These are phyloP conservation scores for Eumaeus atala DNA, from an alignment of 1,140 invertebrate genomes.

Conservation along the genomic window DNA sequence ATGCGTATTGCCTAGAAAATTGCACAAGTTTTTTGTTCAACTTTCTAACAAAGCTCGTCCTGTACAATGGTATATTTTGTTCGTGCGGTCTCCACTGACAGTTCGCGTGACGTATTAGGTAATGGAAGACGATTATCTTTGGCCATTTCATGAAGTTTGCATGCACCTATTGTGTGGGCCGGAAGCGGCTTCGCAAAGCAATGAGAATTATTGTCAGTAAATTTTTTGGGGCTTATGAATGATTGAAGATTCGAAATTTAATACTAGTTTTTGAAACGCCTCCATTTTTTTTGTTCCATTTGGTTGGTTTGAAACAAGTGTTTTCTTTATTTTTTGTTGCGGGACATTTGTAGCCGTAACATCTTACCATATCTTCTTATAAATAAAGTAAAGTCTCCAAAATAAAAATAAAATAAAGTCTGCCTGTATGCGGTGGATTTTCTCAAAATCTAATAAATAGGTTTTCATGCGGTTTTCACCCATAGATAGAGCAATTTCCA, in stretches of 20 bases:
- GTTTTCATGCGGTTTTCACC: too few species aligned
- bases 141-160: constrained; percentile 70
- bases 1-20: constrained; percentile 58
- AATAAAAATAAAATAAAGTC: too few species aligned
- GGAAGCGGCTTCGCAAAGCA: constrained; percentile 67
- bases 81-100: constrained; percentile 69
- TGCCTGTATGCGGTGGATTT: too few species aligned
- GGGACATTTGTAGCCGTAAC: too few species aligned
- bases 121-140: constrained; percentile 67
- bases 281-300: too few species aligned
- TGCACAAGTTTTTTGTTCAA: constrained; percentile 67
- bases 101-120: constrained; percentile 70
- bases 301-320: background rate
- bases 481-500: too few species aligned
- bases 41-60: constrained; percentile 55
- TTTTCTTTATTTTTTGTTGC: background rate
- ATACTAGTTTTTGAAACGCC: constrained; percentile 21
- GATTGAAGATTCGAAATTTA: constrained; percentile 46
- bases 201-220: constrained; percentile 38
- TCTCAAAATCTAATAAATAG: too few species aligned
- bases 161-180: constrained; percentile 64
- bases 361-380: too few species aligned
- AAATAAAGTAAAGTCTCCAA: too few species aligned
- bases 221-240: constrained; percentile 42
- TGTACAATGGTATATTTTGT: constrained; percentile 70